Conservation (phyloP, 2,888 invertebrate species). For the Hesperia comma region DNA sequence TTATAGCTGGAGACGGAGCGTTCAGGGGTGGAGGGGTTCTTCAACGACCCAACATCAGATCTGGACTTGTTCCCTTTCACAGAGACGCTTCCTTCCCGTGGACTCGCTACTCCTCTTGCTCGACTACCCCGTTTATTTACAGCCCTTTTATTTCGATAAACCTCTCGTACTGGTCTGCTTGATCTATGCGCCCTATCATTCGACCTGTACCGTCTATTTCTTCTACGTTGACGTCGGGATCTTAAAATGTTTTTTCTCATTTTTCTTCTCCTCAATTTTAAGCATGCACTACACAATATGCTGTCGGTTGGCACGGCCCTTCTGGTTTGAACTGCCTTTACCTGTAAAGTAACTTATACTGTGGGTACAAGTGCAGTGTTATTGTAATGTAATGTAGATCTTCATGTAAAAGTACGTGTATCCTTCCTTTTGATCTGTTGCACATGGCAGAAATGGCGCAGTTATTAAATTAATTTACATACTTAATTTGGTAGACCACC, state of each 20-base stretch:
- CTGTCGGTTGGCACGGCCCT: neutral
- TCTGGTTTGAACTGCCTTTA: neutral
- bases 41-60: neutral
- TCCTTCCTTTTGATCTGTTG: too few species aligned
- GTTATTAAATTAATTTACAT: too few species aligned
- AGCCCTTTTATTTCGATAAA: neutral
- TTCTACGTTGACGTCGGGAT: neutral
- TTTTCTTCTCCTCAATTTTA: conserved; percentile 1
- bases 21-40: neutral
- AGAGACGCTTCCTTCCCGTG: neutral
- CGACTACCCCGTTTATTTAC: neutral
- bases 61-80: neutral
- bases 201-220: neutral
- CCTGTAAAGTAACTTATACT: conserved; percentile 2
- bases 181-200: neutral
- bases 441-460: too few species aligned
- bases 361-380: too few species aligned
- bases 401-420: too few species aligned
- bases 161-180: neutral
- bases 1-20: conserved; percentile 53
- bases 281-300: neutral
- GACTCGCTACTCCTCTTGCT: neutral
- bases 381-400: too few species aligned
- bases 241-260: neutral
- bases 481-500: too few species aligned